Evolutionary conservation across 2,113 vertebrate genomes (phyloP), one percentile per base, ranked within the genome.

Genomic region (Jacana jacana): DNA sequence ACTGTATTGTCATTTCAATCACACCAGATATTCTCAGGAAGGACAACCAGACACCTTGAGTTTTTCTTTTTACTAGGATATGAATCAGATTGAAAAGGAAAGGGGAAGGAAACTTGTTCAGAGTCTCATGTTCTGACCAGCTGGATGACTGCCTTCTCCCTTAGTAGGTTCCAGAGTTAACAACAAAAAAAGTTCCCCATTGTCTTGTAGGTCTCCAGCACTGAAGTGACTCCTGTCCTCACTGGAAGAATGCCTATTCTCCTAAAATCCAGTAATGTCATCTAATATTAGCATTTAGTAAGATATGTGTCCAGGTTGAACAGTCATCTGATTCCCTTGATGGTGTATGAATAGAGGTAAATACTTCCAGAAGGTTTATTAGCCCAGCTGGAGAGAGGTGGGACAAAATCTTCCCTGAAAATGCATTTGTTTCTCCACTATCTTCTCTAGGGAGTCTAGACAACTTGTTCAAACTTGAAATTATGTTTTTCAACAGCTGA

Each of bases 11-110:
- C 37, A 14, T 86, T 93, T 55, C 52, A n/a, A 4, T 63, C 46
- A 40, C 55, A 70, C 10, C 52, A 78, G 46, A 11, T 48, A 2
- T 37, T 30, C 51, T 58, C n/a, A n/a, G 42, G 68, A 83, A 91
- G 35, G 64, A 48, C 55, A 84, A 20, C 11, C 2, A 7, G 17
- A 7, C 49, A 30, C 33, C 31, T 69, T 42, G 24, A 70, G 35
- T 19, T 88, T 46, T 83, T 33, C 24, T 51, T 5, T 3, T 0
- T 13, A 7, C 4, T 17, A 17, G 1, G 1, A 17, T 14, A 40
- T 10, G 11, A 77, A 20, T 16, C 18, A 48, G 33, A 30, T 0
- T 30, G 35, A 35, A 77, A 91, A 66, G 51, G 24, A 42, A 84
- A 75, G 13, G 35, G 37, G 44, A n/a, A 83, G 51, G 39, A 44